A percentile compares a stretch with the other conserved stretches of the same genome.
Evolutionary conservation across 2,888 invertebrate genomes (phyloP).

Genomic region (Drosophila helvetica): DNA sequence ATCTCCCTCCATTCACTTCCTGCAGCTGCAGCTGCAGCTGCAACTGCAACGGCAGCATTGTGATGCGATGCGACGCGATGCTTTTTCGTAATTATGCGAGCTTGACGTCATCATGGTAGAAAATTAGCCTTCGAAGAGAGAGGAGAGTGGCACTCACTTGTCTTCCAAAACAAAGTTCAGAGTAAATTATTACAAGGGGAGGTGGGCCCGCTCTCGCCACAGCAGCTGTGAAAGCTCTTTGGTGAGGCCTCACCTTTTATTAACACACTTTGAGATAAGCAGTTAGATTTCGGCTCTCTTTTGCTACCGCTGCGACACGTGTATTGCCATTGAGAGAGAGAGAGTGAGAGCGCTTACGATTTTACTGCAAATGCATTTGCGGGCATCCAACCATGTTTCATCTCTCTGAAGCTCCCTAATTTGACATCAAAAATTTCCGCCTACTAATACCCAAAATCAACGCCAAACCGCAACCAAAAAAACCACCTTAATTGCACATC

Average conservation of each 20-base stretch:
- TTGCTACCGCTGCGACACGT: no score
- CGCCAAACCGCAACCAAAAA: conserved; percentile 1
- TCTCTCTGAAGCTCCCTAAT: conserved; percentile 21
- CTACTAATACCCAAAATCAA: conserved; percentile 34
- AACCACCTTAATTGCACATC: conserved; percentile 62
- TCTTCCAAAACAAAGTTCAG: not conserved
- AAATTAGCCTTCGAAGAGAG: not conserved
- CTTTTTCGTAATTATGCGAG: not conserved
- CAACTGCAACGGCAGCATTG: not conserved
- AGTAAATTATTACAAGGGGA: not conserved
- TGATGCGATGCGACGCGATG: not conserved
- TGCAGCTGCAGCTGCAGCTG: not conserved
- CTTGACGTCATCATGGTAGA: not conserved
- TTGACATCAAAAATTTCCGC: conserved; percentile 22
- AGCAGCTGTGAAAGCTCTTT: no score
- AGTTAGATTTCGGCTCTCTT: no score
- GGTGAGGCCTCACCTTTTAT: no score
- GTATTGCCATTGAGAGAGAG: not conserved
- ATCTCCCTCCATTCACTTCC: not conserved
- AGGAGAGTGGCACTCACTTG: not conserved
- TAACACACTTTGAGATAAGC: no score
- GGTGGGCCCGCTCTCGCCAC: not conserved
- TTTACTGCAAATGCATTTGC: conserved; percentile 17
- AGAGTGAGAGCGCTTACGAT: not conserved
- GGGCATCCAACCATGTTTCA: not conserved